Evolutionary conservation across 2,113 vertebrate genomes (phyloP).

Genomic region (Tympanuchus pallidicinctus): DNA sequence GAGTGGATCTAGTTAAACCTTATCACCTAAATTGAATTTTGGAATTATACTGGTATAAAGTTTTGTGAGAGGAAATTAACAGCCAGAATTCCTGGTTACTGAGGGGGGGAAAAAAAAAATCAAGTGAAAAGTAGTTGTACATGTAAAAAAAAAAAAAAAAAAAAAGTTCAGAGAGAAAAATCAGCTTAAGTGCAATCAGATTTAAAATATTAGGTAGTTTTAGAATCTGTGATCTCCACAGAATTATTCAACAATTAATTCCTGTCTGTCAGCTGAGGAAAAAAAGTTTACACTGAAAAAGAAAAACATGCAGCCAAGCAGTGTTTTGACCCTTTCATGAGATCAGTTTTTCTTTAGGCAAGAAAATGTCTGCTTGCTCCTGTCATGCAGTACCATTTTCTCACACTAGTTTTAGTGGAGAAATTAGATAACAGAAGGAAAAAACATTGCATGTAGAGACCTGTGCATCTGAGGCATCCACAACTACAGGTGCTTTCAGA

Average conservation of each 20-base stretch:
- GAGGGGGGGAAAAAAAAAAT: not conserved
- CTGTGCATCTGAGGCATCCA: not conserved
- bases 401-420: constrained; percentile 4
- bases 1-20: not conserved
- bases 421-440: constrained; percentile 62
- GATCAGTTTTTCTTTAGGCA: constrained; percentile 1
- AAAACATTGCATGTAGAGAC: constrained; percentile 3
- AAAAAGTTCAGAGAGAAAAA: not conserved
- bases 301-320: not conserved
- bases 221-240: not conserved
- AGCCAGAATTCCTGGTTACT: not conserved
- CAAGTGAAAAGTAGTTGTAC: not conserved
- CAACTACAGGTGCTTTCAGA: constrained; percentile 48
- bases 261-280: too few relatives aligned
- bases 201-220: not conserved
- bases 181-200: not conserved
- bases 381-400: too few relatives aligned
- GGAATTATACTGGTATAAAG: not conserved
- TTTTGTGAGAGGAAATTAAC: not conserved
- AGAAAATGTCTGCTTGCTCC: constrained; percentile 32
- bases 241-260: not conserved
- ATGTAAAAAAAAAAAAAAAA: not conserved
- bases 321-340: not conserved
- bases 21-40: not conserved
- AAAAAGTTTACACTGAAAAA: fast-evolving